Percentiles rank a stretch among this genome's conserved stretches.
Conservation (phyloP, 2,113 vertebrate species). For the Octodon degus region DNA sequence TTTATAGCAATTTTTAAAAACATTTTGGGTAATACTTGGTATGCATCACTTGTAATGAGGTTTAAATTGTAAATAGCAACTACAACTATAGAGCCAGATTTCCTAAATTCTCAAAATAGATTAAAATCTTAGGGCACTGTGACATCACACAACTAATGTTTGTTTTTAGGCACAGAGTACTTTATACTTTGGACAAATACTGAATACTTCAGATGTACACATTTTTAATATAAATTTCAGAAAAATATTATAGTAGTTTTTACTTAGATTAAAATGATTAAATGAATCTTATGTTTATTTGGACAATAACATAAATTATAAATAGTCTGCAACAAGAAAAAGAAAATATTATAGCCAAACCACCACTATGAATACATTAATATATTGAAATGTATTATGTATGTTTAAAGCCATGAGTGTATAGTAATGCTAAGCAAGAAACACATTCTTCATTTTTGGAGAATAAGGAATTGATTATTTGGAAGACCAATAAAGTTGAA, state of each 20-base stretch:
- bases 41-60: neutral
- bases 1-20: neutral
- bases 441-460: neutral
- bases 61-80: neutral
- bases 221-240: neutral
- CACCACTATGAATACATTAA: neutral
- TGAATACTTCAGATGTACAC: neutral
- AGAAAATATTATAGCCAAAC: neutral
- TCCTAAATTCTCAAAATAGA: neutral
- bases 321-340: neutral
- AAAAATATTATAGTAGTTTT: neutral
- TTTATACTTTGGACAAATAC: constrained; percentile 35
- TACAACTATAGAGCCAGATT: neutral
- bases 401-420: neutral
- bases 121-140: constrained; percentile 12
- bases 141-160: neutral
- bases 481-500: neutral
- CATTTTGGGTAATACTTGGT: neutral
- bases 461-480: neutral
- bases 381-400: neutral
- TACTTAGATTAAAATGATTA: neutral
- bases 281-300: neutral
- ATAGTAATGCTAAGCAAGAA: neutral
- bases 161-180: neutral
- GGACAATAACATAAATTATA: neutral